Base-by-base conservation (phyloP, 1,140 invertebrate species). In the Drosophila mauritiana region DNA sequence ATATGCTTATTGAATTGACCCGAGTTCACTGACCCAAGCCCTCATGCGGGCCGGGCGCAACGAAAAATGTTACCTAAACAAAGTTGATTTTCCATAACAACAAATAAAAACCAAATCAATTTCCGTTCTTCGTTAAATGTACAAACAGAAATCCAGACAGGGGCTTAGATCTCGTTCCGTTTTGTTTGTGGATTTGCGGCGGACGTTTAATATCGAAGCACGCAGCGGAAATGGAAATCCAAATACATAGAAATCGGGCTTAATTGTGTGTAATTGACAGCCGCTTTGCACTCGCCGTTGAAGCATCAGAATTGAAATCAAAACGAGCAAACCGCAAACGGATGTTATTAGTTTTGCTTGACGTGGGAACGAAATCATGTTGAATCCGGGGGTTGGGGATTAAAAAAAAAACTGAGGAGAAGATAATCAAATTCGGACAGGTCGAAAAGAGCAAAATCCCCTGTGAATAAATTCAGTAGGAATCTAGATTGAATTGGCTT, bases 231-330 rank as follows among this genome's bases (percentile, higher is more conserved):
- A 85, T 85, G 65, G 64, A 63, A 72, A 74, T 78, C 70, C 83
- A 57, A 53, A 85, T 85, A 88, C 69, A 82, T 78, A 68, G 69
- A 78, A 85, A 82, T 72, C 54, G 74, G 69, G 64, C 85, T 78
- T 85, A 85, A 88, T 85, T 85, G 78, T 63, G 69, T 88, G 73
- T 88, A 85, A 85, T 85, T 85, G 82, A 82, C 82, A 82, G 58
- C 52, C 79, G 83, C 51, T 85, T 70, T 65, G 54, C 61, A 82
- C 67, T 62, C 67, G 63, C 80, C 64, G 63, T 62, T 64, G 55
- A 49, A 70, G 72, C 61, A 75, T 55, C 54, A 20, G 45, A 40
- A 58, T 59, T 48, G 22, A 72, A 72, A 72, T 73, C 45, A 45
- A 72, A 76, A 54, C 73, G 62, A 51, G 65, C 73, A 76, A 76